A percentile compares a stretch with the other conserved stretches of the same genome.
Conservation (phyloP, 2,888 invertebrate species). For the Ceramica pisi region DNA sequence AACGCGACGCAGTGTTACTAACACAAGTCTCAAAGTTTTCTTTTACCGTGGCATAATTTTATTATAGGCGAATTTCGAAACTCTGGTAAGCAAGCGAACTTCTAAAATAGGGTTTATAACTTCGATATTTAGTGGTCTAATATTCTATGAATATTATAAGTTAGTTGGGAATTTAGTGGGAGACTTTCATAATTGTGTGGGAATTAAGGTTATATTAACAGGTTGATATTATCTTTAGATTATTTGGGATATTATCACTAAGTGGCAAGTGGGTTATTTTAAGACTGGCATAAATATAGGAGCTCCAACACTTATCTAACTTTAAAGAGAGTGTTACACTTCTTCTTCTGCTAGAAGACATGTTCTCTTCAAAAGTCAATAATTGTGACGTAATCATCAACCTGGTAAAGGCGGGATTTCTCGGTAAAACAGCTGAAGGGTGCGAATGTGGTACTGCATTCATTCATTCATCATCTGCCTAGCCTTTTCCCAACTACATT, state of each 20-base stretch:
- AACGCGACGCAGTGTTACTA: slow-evolving; percentile 74
- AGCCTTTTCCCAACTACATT: too few species aligned
- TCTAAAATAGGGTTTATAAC: slow-evolving; percentile 59
- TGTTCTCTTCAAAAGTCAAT: too few species aligned
- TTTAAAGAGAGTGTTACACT: too few species aligned
- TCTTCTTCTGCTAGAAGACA: too few species aligned
- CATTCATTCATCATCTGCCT: too few species aligned
- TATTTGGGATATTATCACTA: background rate
- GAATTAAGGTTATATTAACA: slow-evolving; percentile 42
- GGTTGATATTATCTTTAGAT: slow-evolving; percentile 25
- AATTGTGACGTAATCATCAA: too few species aligned
- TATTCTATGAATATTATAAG: slow-evolving; percentile 57
- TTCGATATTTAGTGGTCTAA: slow-evolving; percentile 63
- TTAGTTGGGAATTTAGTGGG: slow-evolving; percentile 41
- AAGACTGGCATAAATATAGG: background rate
- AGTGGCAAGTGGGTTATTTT: background rate
- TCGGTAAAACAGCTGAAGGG: too few species aligned
- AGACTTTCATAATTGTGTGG: slow-evolving; percentile 45
- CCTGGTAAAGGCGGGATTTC: too few species aligned
- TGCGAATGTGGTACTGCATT: too few species aligned
- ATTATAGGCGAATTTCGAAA: slow-evolving; percentile 61
- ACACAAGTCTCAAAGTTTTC: slow-evolving; percentile 63
- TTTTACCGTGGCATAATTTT: slow-evolving; percentile 59
- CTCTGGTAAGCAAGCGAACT: slow-evolving; percentile 48
- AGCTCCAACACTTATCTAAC: background rate